phyloP scores from a whole-genome alignment of 2,888 invertebrate species.

The Frankliniella intonsa region DNA sequence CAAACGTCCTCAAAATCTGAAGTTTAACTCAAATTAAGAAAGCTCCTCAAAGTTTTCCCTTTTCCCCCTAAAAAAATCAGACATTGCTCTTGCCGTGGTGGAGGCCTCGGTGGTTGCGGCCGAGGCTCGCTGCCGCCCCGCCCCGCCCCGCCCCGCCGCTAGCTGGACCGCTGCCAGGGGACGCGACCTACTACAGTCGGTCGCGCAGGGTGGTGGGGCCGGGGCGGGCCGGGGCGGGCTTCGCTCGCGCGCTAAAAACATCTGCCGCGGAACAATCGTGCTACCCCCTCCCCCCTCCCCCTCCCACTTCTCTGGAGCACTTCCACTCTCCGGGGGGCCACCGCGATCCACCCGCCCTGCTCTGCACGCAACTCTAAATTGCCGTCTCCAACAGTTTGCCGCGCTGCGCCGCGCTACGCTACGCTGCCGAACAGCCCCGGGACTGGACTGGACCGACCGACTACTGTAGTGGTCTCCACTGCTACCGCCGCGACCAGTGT shows the following conservation, averaged over 20 bases:
- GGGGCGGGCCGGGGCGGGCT: background rate
- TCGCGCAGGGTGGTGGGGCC: background rate
- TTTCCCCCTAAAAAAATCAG: too few species aligned
- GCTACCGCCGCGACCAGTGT: background rate
- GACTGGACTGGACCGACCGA: background rate
- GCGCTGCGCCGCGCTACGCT: too few species aligned
- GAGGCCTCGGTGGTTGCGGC: background rate
- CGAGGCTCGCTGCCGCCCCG: background rate
- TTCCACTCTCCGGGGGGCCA: background rate
- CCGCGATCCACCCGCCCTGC: background rate
- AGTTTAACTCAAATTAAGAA: too few species aligned
- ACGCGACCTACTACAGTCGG: background rate
- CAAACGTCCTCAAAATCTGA: too few species aligned
- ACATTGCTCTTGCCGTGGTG: too few species aligned
- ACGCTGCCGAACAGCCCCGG: background rate
- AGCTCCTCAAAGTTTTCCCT: too few species aligned
- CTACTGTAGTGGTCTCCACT: background rate
- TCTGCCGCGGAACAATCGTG: background rate
- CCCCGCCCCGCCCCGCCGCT: background rate
- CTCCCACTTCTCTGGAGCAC: background rate
- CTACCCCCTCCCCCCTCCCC: background rate
- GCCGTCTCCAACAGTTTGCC: constrained; percentile 22
- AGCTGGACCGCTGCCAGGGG: constrained; percentile 4
- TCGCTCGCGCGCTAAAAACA: constrained; percentile 15
- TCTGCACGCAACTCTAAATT: constrained; percentile 11